Percentiles rank a stretch among this genome's conserved stretches.
phyloP scores from a whole-genome alignment of 2,888 invertebrate species.

The Drosophila merina region DNA sequence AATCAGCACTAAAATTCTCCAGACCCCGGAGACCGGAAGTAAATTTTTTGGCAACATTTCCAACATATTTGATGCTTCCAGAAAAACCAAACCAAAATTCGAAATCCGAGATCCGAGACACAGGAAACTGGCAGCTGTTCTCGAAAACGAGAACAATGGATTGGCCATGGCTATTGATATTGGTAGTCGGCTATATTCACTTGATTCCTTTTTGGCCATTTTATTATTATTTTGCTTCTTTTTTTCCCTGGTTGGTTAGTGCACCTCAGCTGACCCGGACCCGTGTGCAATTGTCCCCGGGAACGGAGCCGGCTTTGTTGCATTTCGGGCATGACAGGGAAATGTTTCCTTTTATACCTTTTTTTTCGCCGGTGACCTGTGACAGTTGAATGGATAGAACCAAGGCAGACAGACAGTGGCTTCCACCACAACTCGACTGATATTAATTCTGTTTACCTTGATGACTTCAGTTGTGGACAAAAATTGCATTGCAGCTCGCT shows the following conservation, averaged over 20 bases:
- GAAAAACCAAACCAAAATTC: conserved; percentile 4
- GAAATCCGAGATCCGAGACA: conserved; percentile 5
- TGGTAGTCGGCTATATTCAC: conserved; percentile 64
- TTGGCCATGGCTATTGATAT: conserved; percentile 45
- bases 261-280: conserved; percentile 19
- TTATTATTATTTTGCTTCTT: not conserved
- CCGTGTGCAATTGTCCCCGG: conserved; percentile 56
- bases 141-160: conserved; percentile 51
- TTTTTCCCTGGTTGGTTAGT: conserved; percentile 5
- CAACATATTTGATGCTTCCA: conserved; percentile 15
- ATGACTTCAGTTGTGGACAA: conserved; percentile 54
- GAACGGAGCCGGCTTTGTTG: conserved; percentile 54
- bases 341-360: conserved; percentile 25
- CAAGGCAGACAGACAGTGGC: conserved; percentile 5
- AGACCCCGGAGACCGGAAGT: conserved; percentile 56
- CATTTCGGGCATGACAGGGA: conserved; percentile 53
- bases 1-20: conserved; percentile 62
- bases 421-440: conserved; percentile 30
- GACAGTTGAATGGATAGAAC: conserved; percentile 42
- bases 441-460: conserved; percentile 61
- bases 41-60: conserved; percentile 42
- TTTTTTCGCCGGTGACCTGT: conserved; percentile 31
- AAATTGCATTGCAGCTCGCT: conserved; percentile 53
- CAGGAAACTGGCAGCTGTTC: conserved; percentile 55
- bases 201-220: conserved; percentile 43